These are phyloP conservation scores for Tachina fera DNA, from an alignment of 2,888 invertebrate genomes.

Conservation along the genomic window DNA sequence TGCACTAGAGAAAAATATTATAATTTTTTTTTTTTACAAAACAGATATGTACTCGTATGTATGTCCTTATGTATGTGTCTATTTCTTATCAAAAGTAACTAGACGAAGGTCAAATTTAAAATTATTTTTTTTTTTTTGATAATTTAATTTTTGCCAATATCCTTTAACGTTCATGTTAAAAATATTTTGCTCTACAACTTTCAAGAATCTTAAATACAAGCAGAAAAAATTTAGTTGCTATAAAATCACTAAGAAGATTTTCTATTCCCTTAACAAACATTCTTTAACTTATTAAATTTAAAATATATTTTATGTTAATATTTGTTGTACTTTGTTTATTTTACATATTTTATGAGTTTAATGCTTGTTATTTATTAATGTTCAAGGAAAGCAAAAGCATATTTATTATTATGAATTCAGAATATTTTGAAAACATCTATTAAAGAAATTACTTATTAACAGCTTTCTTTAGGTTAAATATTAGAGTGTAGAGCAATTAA, in stretches of 20 bases:
- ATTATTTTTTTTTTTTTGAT: no score
- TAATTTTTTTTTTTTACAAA: no score
- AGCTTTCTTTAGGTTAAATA: neutral
- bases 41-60: no score
- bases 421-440: neutral
- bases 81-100: no score
- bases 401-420: neutral
- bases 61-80: no score
- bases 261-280: conserved; percentile 54
- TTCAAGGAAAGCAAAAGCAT: neutral
- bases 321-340: neutral
- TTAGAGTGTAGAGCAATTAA: neutral
- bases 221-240: conserved; percentile 53
- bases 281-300: conserved; percentile 33
- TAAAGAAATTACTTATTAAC: conserved; percentile 1
- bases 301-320: conserved; percentile 18
- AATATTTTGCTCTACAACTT: no score
- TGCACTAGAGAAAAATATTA: no score
- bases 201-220: no score
- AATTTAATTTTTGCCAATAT: no score
- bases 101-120: no score
- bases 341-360: conserved; percentile 7
- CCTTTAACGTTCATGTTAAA: no score
- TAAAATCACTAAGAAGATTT: conserved; percentile 59
- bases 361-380: conserved; percentile 16